Base-by-base conservation (phyloP, 2,797 vertebrate genomes). In the Anolis apletophallus region DNA sequence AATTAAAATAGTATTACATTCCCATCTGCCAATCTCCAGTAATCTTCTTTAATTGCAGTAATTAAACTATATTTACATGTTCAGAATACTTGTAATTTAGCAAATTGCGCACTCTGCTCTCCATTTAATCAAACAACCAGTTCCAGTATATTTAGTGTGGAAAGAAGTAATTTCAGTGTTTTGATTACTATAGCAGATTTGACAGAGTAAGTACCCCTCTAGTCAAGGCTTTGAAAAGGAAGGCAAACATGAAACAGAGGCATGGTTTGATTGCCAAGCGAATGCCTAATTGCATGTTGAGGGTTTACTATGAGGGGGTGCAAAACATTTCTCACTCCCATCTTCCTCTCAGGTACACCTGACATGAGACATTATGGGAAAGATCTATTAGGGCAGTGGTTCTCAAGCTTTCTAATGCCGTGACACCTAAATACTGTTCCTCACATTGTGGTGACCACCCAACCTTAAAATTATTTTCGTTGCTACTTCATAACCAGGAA, bases 11-110 rank as follows among this genome's bases (percentile, higher is more conserved):
- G 98, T 98, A 99, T 99, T 99, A 98, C 98, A 98, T 98, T 98
- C 98, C 98, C 98, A 98, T 99, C 98, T 99, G 98, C 98, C 98
- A 99, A 99, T 99, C 98, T 99, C 97, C 98, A 98, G 97, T 99
- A 98, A 99, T 99, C 98, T 98, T 98, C 98, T 98, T 98, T 99
- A 99, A 99, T 99, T 99, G 98, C 98, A 97, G 98, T 99, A 99
- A 99, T 99, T 99, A 99, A 99, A 99, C 98, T 99, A 99, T 99
- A 99, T 99, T 99, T 99, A 99, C 98, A 99, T 99, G 98, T 98
- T 98, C 98, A 99, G 98, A 99, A 99, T 99, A 99, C 98, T 99
- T 99, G 98, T 99, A 99, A 99, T 99, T 99, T 99, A 99, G 98
- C 98, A 99, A 99, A 99, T 99, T 99, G 98, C 98, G 98, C 98